Percentiles rank a stretch among this genome's conserved stretches.
These are phyloP conservation scores for Protaetia brevitarsis DNA, from an alignment of 1,140 invertebrate species.

Conservation along the genomic window DNA sequence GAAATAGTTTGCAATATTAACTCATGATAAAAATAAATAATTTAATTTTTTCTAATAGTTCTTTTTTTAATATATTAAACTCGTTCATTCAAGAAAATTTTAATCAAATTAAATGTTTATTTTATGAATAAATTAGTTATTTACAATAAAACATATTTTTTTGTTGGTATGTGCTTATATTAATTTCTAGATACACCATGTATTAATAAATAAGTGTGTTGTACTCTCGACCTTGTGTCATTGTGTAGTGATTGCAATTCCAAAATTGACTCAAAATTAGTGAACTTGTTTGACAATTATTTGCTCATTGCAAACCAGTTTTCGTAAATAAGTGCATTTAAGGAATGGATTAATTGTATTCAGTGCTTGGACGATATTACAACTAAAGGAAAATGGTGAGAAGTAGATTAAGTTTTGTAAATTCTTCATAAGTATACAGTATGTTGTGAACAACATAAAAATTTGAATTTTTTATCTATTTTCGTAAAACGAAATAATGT, in stretches of 20 bases:
- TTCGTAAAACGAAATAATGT: not conserved
- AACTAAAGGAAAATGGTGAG: constrained; percentile 1
- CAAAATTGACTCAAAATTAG: constrained; percentile 1
- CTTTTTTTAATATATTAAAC: too few relatives aligned
- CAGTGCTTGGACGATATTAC: constrained; percentile 8
- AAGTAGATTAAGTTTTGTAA: not conserved
- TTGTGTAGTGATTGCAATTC: constrained; percentile 3
- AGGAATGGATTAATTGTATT: not conserved
- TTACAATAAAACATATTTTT: not conserved
- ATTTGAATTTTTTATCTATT: not conserved
- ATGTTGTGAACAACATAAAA: constrained; percentile 2
- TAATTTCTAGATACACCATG: not conserved
- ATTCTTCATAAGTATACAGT: not conserved
- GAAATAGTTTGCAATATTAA: too few relatives aligned
- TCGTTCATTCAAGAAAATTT: too few relatives aligned
- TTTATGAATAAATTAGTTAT: not conserved
- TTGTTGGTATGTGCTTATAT: not conserved
- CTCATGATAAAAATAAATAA: too few relatives aligned
- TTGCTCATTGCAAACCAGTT: too few relatives aligned
- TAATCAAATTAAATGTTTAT: too few relatives aligned
- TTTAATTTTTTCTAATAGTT: too few relatives aligned
- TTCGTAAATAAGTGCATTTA: not conserved
- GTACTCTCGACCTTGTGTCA: not conserved
- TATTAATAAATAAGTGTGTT: not conserved
- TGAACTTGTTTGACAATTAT: too few relatives aligned